Conservation (phyloP, 2,113 vertebrate genomes). For the Microcebus jonahi region DNA sequence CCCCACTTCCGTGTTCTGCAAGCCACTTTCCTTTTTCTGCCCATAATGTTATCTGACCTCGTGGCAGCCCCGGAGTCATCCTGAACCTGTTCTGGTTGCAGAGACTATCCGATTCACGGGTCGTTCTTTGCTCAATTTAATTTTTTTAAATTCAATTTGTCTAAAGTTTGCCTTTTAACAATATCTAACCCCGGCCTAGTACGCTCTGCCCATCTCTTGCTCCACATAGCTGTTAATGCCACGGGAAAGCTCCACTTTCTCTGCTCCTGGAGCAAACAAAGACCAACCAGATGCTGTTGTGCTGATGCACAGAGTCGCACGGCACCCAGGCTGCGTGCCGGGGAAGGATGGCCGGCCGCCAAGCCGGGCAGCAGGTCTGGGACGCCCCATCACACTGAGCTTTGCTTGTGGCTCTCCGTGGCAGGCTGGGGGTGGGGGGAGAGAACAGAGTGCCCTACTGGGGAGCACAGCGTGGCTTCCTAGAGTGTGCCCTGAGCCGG, state of each 20-base stretch:
- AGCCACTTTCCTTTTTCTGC: neutral
- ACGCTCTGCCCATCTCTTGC: neutral
- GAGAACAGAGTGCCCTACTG: neutral
- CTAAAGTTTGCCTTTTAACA: neutral
- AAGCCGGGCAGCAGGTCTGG: neutral
- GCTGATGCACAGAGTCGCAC: neutral
- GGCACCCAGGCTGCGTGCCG: accelerated
- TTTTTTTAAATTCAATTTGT: neutral
- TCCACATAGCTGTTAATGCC: neutral
- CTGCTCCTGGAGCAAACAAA: neutral
- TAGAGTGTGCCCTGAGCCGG: neutral
- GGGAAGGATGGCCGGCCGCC: accelerated
- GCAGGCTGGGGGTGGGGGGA: neutral
- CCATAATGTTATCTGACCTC: neutral
- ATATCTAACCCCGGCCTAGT: neutral
- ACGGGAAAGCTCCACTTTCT: neutral
- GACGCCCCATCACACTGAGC: neutral
- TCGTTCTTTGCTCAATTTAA: neutral
- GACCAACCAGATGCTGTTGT: neutral
- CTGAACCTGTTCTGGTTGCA: neutral
- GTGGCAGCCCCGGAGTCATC: neutral
- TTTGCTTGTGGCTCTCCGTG: neutral
- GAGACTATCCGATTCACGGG: neutral
- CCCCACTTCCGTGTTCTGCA: neutral
- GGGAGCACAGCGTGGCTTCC: neutral